Evolutionary conservation across 1,140 invertebrate species (phyloP).

Genomic region (Zaprionus ornatus): DNA sequence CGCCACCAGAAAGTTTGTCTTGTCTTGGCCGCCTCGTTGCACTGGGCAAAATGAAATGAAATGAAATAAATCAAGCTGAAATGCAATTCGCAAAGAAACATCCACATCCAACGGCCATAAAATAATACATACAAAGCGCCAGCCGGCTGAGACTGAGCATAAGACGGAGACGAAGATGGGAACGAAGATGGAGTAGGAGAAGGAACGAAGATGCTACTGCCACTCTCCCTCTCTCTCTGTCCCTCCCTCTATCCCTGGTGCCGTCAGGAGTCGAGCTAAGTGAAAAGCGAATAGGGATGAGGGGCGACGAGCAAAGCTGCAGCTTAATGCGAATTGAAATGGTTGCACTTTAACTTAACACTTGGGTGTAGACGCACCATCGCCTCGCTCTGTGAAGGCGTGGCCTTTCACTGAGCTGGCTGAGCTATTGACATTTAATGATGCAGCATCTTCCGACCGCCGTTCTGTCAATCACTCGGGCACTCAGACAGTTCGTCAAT

Average conservation of each 20-base stretch:
- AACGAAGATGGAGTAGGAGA: neutral
- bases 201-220: neutral
- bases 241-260: neutral
- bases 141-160: slow-evolving; percentile 7
- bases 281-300: slow-evolving; percentile 46
- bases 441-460: slow-evolving; percentile 17
- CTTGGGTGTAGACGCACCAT: slow-evolving; percentile 32
- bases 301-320: slow-evolving; percentile 33
- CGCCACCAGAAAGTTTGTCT: neutral
- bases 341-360: slow-evolving; percentile 59
- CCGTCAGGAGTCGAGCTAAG: slow-evolving; percentile 48
- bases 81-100: slow-evolving; percentile 80
- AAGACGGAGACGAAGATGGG: neutral
- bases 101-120: slow-evolving; percentile 61
- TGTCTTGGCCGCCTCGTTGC: slow-evolving; percentile 45
- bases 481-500: slow-evolving; percentile 21
- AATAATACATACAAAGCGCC: slow-evolving; percentile 59
- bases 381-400: neutral
- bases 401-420: slow-evolving; percentile 6
- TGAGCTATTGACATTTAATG: slow-evolving; percentile 53
- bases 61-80: slow-evolving; percentile 82
- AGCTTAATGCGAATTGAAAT: slow-evolving; percentile 72
- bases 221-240: neutral
- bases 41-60: slow-evolving; percentile 68
- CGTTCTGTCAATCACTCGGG: slow-evolving; percentile 11